Base-by-base conservation (phyloP, 2,888 invertebrate genomes). In the Pecten maximus region DNA sequence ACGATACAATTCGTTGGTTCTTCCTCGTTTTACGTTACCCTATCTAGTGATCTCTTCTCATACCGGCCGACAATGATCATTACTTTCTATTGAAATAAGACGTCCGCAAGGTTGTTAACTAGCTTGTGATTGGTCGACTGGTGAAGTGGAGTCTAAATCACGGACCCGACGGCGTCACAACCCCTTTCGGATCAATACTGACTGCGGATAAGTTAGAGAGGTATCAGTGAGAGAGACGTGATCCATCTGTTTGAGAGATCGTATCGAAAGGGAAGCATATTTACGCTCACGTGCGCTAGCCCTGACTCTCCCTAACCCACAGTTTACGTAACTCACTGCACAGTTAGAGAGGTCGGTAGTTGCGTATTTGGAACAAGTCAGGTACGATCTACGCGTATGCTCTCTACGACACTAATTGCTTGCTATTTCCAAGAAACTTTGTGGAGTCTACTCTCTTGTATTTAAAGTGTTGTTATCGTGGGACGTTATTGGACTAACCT, bases 41-140 rank as follows among this genome's bases (percentile, higher is more conserved):
- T 74, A 74, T 74, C 74, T 10, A 74, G 12, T 74, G 74, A 74
- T 74, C 74, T 74, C 74, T 35, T 10, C 35, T 35, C 74, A 74
- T 10, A 35, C 74, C 10, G 35, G 35, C 74, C 74, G 12, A 74
- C 74, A 35, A 74, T 74, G 74, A 35, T 35, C 74, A 74, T 74
- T 74, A 74, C 35, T 74, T 74, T 35, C 74, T 35, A 74, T 74
- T 74, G 74, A 74, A 74, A 19, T 54, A 54, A 54, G 54, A 74
- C 74, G 35, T 74, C 35, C 35, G 35, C 28, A 74, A 28, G 74
- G 74, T 74, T 74, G 74, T 74, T 74, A 74, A 74, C 74, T 74
- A 74, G 74, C 74, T 15, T 74, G 74, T 74, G 74, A 74, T 74
- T 74, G 74, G 74, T 74, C 74, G 10, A 74, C 74, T 74, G 74